Conservation (phyloP, 37 sponge, comb jelly and placozoan species). For the Corticium candelabrum region DNA sequence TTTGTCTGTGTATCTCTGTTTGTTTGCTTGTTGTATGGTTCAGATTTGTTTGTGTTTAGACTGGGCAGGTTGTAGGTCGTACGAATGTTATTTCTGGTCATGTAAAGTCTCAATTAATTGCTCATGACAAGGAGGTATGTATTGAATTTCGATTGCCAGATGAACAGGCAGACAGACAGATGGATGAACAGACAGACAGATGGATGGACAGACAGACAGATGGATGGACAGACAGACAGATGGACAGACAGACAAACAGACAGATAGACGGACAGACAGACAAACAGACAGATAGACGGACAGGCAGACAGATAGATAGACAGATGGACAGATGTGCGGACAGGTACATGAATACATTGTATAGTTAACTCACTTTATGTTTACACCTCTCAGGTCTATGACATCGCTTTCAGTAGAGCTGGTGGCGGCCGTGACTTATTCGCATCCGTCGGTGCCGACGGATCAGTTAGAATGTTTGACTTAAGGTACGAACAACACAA, state of each 20-base stretch:
- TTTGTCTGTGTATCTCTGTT: too few species aligned
- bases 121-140: slow-evolving; percentile 78
- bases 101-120: slow-evolving; percentile 87
- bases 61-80: slow-evolving; percentile 65
- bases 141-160: neutral
- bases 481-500: slow-evolving; percentile 41
- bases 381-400: slow-evolving; percentile 22
- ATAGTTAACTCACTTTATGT: neutral
- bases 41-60: slow-evolving; percentile 14
- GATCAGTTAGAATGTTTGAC: slow-evolving; percentile 93
- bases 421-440: slow-evolving; percentile 83
- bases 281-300: too few species aligned
- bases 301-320: too few species aligned
- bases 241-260: too few species aligned
- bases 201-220: too few species aligned
- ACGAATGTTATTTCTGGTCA: slow-evolving; percentile 48
- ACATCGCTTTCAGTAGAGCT: slow-evolving; percentile 82
- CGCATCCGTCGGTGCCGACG: slow-evolving; percentile 92
- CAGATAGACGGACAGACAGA: too few species aligned
- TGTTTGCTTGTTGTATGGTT: neutral
- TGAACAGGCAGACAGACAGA: too few species aligned
- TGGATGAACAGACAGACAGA: too few species aligned
- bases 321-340: neutral
- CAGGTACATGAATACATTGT: neutral
- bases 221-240: too few species aligned